A percentile compares a stretch with the other conserved stretches of the same genome.
phyloP scores from a whole-genome alignment of 2,888 invertebrate species.

The Mythimna lalbum region DNA sequence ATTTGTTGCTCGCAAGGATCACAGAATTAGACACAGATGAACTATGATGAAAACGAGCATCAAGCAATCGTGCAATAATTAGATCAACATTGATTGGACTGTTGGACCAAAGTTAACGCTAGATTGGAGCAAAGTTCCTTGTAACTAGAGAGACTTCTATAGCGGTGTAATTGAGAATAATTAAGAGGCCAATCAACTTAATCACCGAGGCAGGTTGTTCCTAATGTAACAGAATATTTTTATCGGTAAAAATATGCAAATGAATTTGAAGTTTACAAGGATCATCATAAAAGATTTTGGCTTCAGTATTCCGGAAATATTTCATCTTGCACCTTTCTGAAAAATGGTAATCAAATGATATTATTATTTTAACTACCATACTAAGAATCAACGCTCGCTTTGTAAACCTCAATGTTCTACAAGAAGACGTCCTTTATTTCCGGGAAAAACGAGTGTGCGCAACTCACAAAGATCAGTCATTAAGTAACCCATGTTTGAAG shows the following conservation, averaged over 20 bases:
- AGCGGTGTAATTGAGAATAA: not conserved
- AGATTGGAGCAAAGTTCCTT: not conserved
- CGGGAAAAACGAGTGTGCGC: too few species aligned
- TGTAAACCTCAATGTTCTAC: too few species aligned
- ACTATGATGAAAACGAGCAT: constrained; percentile 13
- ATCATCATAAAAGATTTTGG: not conserved
- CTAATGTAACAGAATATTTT: not conserved
- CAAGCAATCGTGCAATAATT: constrained; percentile 5
- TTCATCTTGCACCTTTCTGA: too few species aligned
- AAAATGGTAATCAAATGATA: too few species aligned
- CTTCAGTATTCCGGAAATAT: too few species aligned
- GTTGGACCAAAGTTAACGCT: not conserved
- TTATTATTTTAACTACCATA: too few species aligned
- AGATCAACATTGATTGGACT: constrained; percentile 13
- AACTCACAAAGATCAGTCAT: too few species aligned
- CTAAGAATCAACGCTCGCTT: too few species aligned
- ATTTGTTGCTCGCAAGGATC: not conserved
- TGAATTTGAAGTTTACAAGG: not conserved
- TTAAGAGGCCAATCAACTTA: not conserved
- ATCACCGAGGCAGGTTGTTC: not conserved
- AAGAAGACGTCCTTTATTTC: too few species aligned
- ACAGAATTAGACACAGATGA: constrained; percentile 8
- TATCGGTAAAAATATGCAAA: not conserved
- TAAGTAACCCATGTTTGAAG: too few species aligned
- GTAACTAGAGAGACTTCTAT: not conserved